Base-by-base conservation (phyloP, 1,140 invertebrate species). In the Belonocnema kinseyi region DNA sequence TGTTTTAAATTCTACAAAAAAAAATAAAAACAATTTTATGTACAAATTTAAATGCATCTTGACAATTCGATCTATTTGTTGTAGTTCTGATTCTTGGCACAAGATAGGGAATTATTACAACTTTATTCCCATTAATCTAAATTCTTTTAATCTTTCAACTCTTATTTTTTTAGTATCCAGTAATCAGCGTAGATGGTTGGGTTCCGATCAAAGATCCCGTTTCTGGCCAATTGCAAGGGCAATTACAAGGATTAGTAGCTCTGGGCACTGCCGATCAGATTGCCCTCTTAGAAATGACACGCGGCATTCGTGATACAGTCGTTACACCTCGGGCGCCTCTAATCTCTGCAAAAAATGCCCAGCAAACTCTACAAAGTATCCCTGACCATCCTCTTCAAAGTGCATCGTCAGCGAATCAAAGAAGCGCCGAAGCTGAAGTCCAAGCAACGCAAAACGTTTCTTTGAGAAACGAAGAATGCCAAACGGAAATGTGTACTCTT, bases 181-280 rank as follows among this genome's bases (percentile, higher is more conserved):
- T 94, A 17, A 93, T 94, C 72, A 92, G 92, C 53, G 92, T 93
- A 12, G 93, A 94, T 84, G 92, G 90, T 74, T 94, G 93, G 93
- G 91, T 93, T 50, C 87, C 91, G 8, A 91, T 94, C 75, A 77
- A 87, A 3, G 87, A 92, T 77, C 85, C 91, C n/a, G 80, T 92
- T 58, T 90, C 88, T 40, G 88, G 90, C 50, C 77, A 87, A 33
- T 79, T 88, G 16, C 82, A 90, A 74, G 94, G 93, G 6, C 90
- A 94, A 82, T 84, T 93, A 5, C 90, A 92, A 75, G 92, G 93
- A 50, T 76, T 94, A 1, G 86, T 94, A 17, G 93, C 93, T 46
- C 90, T 94, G 54, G 94, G 94, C 19, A 93, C 93, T 5, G 92
- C 92, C 50, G 88, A 92, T 61, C 94, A 94, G 87, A 93, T 94